Conservation (phyloP, 2,888 invertebrate genomes). For the Coelinius sp. region DNA sequence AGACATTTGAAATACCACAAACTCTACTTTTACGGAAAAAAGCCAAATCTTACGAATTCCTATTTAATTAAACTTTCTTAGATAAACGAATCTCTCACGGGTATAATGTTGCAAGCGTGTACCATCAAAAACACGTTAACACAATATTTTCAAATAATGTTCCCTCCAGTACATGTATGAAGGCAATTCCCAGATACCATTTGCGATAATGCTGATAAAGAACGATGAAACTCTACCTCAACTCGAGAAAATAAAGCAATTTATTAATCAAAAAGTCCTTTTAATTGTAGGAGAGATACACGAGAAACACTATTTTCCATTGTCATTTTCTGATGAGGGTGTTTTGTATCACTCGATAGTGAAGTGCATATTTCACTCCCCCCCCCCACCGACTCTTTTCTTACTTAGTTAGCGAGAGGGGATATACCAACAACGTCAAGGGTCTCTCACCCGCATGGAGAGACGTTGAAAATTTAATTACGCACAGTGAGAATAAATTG, state of each 20-base stretch:
- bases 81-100: neutral
- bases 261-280: neutral
- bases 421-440: slow-evolving; percentile 1
- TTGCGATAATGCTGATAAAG: neutral
- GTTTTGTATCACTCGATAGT: neutral
- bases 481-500: slow-evolving; percentile 26
- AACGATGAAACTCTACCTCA: neutral
- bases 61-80: neutral
- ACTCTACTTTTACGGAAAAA: too few species aligned
- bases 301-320: neutral
- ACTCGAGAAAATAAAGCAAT: neutral
- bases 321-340: neutral
- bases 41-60: neutral
- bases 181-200: neutral
- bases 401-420: neutral
- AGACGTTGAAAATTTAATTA: slow-evolving; percentile 38
- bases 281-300: neutral
- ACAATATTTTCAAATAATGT: neutral
- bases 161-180: neutral
- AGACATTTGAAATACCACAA: too few species aligned
- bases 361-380: slow-evolving; percentile 32
- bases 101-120: neutral
- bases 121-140: neutral
- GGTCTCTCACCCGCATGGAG: slow-evolving; percentile 11
- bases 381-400: neutral